A percentile compares a stretch with the other conserved stretches of the same genome.
Evolutionary conservation across 2,888 invertebrate genomes (phyloP).

Genomic region (Napeogenes sylphis): DNA sequence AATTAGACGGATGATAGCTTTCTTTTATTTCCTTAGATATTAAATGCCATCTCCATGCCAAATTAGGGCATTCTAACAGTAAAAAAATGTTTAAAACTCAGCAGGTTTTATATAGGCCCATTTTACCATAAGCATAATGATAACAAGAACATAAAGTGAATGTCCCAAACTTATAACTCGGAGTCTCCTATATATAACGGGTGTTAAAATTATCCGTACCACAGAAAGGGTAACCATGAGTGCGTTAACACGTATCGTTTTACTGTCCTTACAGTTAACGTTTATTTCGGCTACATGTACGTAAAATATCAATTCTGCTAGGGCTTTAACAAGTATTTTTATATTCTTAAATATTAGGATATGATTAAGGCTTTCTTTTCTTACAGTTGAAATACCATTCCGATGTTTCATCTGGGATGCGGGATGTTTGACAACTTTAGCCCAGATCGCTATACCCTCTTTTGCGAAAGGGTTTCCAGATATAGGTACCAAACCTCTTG

Average conservation of each 20-base stretch:
- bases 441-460: neutral
- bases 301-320: neutral
- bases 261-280: neutral
- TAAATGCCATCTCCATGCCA: too few relatives aligned
- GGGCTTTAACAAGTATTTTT: neutral
- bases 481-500: neutral
- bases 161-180: neutral
- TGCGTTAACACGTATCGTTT: neutral
- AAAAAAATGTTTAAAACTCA: too few relatives aligned
- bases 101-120: too few relatives aligned
- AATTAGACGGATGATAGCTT: too few relatives aligned
- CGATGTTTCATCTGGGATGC: neutral
- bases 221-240: neutral
- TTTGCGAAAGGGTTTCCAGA: neutral
- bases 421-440: neutral
- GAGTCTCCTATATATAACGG: neutral
- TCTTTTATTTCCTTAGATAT: too few relatives aligned
- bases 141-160: too few relatives aligned
- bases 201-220: neutral
- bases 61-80: too few relatives aligned
- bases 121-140: too few relatives aligned
- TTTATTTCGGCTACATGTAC: neutral
- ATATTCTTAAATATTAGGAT: neutral
- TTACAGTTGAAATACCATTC: conserved; percentile 1
- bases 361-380: neutral